Conservation (phyloP, 2,888 invertebrate genomes). For the Esperia sulphurella region DNA sequence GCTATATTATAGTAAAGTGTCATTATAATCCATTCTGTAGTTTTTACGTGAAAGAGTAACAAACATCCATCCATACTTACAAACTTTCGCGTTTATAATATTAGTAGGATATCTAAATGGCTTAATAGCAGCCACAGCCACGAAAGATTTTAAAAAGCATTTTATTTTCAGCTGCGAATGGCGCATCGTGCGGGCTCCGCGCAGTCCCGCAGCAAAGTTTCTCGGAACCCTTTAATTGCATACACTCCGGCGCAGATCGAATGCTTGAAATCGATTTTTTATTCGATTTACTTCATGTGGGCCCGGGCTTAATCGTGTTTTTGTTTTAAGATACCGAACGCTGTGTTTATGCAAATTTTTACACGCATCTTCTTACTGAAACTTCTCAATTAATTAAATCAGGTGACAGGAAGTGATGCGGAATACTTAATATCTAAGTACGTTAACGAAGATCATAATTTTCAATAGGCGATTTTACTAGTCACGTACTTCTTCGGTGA, state of each 20-base stretch:
- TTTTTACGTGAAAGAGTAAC: too few relatives aligned
- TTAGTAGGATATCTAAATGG: too few relatives aligned
- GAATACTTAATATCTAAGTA: slow-evolving; percentile 2
- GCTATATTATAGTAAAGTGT: too few relatives aligned
- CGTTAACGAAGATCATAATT: neutral
- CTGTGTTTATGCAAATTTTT: slow-evolving; percentile 75
- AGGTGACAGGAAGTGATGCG: neutral
- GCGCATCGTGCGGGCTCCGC: slow-evolving; percentile 52
- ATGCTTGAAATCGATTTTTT: slow-evolving; percentile 77
- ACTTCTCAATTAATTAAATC: slow-evolving; percentile 72
- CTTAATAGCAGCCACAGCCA: too few relatives aligned
- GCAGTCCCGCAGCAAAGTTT: slow-evolving; percentile 51
- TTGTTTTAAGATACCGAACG: slow-evolving; percentile 66
- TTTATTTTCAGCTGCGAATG: slow-evolving; percentile 28
- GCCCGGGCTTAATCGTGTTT: slow-evolving; percentile 62
- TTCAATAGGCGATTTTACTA: too few relatives aligned
- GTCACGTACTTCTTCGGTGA: too few relatives aligned
- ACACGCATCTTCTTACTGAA: slow-evolving; percentile 72
- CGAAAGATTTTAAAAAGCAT: slow-evolving; percentile 16
- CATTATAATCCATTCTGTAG: too few relatives aligned
- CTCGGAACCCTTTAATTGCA: slow-evolving; percentile 77
- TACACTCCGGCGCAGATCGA: slow-evolving; percentile 71
- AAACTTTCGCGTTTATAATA: too few relatives aligned
- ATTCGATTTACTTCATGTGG: slow-evolving; percentile 71
- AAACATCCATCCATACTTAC: too few relatives aligned